Evolutionary conservation across 2,888 invertebrate species (phyloP).

Genomic region (Amiota mariae): DNA sequence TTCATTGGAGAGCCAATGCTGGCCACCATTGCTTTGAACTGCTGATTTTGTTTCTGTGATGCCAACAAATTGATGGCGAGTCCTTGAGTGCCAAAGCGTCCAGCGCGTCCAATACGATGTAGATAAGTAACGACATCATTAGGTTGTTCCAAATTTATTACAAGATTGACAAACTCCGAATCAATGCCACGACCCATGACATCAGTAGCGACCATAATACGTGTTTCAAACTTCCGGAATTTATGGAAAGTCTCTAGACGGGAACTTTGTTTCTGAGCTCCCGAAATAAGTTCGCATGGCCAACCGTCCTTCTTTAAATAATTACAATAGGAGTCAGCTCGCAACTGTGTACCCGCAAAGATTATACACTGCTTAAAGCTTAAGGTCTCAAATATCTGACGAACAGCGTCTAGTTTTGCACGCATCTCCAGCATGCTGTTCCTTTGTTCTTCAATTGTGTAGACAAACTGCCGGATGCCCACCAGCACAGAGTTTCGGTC

Average conservation of each 20-base stretch:
- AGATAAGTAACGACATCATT: conserved; percentile 86
- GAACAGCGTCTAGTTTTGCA: conserved; percentile 79
- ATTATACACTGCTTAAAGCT: conserved; percentile 92
- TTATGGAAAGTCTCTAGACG: conserved; percentile 84
- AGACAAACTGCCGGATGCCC: conserved; percentile 87
- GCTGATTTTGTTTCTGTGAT: conserved; percentile 78
- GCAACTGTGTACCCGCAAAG: conserved; percentile 90
- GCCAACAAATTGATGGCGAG: conserved; percentile 84
- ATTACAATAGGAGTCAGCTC: conserved; percentile 86
- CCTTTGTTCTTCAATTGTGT: conserved; percentile 77
- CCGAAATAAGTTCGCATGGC: conserved; percentile 85
- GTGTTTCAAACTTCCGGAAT: conserved; percentile 85
- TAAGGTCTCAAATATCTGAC: conserved; percentile 80
- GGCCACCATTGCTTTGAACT: conserved; percentile 77
- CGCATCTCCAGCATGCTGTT: conserved; percentile 80
- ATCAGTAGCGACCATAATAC: conserved; percentile 92
- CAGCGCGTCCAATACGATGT: conserved; percentile 96
- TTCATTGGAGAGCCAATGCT: conserved; percentile 75
- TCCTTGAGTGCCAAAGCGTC: conserved; percentile 92
- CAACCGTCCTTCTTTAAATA: conserved; percentile 83
- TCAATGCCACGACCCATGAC: conserved; percentile 95
- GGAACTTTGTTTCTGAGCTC: conserved; percentile 85
- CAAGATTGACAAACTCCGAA: conserved; percentile 92
- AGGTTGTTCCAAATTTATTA: conserved; percentile 94
- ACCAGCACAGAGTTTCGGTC: conserved; percentile 80